phyloP scores from a whole-genome alignment of 2,113 vertebrate species.

The Bungarus multicinctus region DNA sequence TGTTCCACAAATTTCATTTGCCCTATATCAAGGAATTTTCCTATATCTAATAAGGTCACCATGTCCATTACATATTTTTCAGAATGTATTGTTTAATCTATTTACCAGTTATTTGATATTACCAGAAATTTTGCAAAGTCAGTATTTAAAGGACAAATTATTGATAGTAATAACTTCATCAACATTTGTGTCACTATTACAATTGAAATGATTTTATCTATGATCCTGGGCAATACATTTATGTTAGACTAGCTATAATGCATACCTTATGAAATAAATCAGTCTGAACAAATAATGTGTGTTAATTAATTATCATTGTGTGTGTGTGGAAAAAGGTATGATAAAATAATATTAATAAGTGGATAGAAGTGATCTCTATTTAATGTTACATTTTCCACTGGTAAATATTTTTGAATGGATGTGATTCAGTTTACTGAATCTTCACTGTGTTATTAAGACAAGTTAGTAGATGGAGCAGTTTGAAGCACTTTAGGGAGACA shows the following conservation, averaged over 20 bases:
- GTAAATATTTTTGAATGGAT: background rate
- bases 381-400: background rate
- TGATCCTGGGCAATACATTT: background rate
- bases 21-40: too few relatives aligned
- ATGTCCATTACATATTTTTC: too few relatives aligned
- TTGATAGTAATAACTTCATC: background rate
- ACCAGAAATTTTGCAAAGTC: background rate
- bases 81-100: too few relatives aligned
- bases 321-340: background rate
- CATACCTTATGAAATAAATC: background rate
- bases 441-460: background rate
- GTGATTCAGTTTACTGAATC: background rate
- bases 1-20: background rate
- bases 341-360: background rate
- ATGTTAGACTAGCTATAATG: background rate
- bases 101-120: background rate
- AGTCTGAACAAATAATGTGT: background rate
- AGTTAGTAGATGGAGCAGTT: background rate
- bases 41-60: too few relatives aligned
- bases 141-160: background rate
- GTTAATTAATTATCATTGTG: background rate
- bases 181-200: background rate
- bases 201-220: background rate
- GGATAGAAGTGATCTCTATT: background rate
- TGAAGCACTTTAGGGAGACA: background rate